Evolutionary conservation across 2,888 invertebrate genomes (phyloP).

Genomic region (Ormyrus rosae): DNA sequence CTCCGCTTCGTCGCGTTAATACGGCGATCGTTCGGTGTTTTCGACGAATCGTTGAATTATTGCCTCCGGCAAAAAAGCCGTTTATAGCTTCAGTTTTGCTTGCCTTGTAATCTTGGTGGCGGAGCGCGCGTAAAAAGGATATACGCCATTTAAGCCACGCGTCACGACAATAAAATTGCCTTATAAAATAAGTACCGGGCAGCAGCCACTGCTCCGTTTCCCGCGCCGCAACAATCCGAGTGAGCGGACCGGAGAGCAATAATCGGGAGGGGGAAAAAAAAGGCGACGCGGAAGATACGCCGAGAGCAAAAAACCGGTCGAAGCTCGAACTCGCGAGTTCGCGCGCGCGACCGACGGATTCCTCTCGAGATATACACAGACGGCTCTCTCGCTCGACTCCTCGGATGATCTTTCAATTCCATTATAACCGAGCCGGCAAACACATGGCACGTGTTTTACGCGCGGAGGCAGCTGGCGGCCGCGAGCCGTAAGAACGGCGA

Average conservation of each 20-base stretch:
- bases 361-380: not conserved
- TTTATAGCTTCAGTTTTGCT: not conserved
- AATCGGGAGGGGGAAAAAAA: too few species aligned
- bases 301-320: constrained; percentile 1
- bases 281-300: too few species aligned
- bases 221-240: not conserved
- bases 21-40: not conserved
- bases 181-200: constrained; percentile 13
- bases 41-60: constrained; percentile 5
- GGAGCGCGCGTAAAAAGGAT: constrained; percentile 7
- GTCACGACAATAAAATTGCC: constrained; percentile 24
- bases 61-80: not conserved
- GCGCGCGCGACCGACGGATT: not conserved
- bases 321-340: not conserved
- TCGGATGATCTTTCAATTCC: constrained; percentile 31
- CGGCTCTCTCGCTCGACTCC: not conserved
- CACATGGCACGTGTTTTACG: not conserved
- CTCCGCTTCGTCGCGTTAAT: not conserved
- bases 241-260: too few species aligned
- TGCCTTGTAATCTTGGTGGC: constrained; percentile 8
- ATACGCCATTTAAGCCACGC: not conserved
- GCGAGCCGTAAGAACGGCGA: not conserved
- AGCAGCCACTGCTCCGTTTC: not conserved
- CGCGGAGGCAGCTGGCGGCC: too few species aligned
- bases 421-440: not conserved